These are phyloP conservation scores for Tillus elongatus DNA, from an alignment of 2,888 invertebrate genomes.

Conservation along the genomic window DNA sequence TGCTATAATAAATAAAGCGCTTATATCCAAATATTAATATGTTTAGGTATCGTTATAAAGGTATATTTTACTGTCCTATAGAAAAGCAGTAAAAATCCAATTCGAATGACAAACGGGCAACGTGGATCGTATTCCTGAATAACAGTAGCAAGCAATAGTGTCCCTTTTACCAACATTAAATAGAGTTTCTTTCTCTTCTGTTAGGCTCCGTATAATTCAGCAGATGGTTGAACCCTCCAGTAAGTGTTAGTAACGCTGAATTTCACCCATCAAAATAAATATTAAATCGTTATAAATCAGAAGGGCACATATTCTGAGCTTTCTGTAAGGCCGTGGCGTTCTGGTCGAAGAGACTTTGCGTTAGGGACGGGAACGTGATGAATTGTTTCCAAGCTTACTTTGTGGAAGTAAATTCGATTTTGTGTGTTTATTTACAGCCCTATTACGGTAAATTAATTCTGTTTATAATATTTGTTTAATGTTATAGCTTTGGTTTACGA, in stretches of 20 bases:
- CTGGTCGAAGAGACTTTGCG: conserved; percentile 22
- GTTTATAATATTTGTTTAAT: conserved; percentile 27
- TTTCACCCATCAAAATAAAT: conserved; percentile 47
- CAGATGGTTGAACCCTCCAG: conserved; percentile 38
- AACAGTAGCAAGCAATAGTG: conserved; percentile 26
- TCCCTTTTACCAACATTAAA: conserved; percentile 25
- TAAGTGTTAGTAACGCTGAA: conserved; percentile 43
- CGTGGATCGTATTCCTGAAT: conserved; percentile 14
- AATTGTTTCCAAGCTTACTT: conserved; percentile 32
- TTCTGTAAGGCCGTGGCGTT: conserved; percentile 15
- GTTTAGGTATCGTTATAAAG: conserved; percentile 21
- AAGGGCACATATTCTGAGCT: conserved; percentile 26
- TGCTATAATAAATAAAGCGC: conserved; percentile 21
- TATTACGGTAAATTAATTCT: conserved; percentile 27
- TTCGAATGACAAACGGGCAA: conserved; percentile 33
- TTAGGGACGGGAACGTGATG: no score
- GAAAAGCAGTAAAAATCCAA: conserved; percentile 38
- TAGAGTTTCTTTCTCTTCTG: no score
- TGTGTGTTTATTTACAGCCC: conserved; percentile 30
- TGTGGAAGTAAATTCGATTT: conserved; percentile 33
- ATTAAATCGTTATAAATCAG: conserved; percentile 46
- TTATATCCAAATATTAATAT: conserved; percentile 22
- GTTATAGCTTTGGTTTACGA: conserved; percentile 24
- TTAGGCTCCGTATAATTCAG: conserved; percentile 38
- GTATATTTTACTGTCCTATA: conserved; percentile 28